These are phyloP conservation scores for Dicentrarchus labrax DNA, from an alignment of 2,113 vertebrate species.

Conservation along the genomic window DNA sequence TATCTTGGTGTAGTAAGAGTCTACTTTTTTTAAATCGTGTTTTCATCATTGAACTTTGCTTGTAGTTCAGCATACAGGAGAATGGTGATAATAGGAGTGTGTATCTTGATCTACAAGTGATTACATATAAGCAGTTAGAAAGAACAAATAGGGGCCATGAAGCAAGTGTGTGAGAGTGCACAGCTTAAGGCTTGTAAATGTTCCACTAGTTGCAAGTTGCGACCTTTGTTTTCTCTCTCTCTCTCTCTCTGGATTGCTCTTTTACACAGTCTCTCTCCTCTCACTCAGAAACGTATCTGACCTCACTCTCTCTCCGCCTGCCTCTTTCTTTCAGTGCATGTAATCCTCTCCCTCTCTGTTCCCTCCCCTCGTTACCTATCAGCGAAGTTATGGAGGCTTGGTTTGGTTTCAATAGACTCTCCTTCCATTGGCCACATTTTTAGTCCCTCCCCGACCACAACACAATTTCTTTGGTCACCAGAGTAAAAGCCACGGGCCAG, in stretches of 20 bases:
- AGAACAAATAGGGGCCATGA: neutral
- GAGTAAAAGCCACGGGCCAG: constrained; percentile 23
- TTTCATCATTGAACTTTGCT: neutral
- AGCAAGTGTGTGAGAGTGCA: constrained; percentile 47
- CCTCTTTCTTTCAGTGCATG: neutral
- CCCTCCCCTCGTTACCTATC: constrained; percentile 33
- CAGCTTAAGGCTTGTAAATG: constrained; percentile 55
- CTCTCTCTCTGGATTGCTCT: neutral
- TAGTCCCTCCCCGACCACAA: constrained; percentile 47
- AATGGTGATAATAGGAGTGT: neutral
- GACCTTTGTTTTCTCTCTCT: constrained; percentile 59
- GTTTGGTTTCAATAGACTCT: constrained; percentile 37
- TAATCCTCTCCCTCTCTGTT: constrained; percentile 1
- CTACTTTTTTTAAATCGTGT: neutral
- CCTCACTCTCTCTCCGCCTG: neutral
- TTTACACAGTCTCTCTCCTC: neutral
- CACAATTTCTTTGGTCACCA: constrained; percentile 27
- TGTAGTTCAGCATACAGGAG: neutral
- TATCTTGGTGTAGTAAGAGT: neutral
- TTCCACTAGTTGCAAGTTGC: constrained; percentile 48
- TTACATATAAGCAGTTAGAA: too few relatives aligned
- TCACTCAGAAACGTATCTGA: neutral
- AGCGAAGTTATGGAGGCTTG: constrained; percentile 24
- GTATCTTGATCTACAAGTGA: neutral
- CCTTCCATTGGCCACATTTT: constrained; percentile 31